A percentile compares a stretch with the other conserved stretches of the same genome.
Evolutionary conservation across 2,888 invertebrate genomes (phyloP).

Genomic region (Drosophila emarginata): DNA sequence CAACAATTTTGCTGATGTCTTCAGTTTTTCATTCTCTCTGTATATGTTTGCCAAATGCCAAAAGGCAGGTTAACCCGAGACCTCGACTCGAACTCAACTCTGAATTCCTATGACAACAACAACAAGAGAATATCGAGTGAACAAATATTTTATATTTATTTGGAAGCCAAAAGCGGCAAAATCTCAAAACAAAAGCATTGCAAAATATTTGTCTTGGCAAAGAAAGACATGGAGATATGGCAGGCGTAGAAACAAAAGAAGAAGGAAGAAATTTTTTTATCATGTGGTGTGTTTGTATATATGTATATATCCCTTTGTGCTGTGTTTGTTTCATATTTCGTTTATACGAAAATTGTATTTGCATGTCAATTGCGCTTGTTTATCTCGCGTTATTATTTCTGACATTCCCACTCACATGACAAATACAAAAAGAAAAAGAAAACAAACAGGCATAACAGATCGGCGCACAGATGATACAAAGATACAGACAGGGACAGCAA

Average conservation of each 20-base stretch:
- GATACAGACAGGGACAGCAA: constrained; percentile 8
- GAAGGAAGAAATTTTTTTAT: constrained; percentile 5
- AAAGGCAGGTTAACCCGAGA: constrained; percentile 55
- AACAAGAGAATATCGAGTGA: constrained; percentile 51
- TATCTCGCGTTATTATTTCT: constrained; percentile 72
- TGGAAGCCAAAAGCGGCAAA: constrained; percentile 51
- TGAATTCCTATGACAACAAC: constrained; percentile 68
- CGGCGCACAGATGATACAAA: constrained; percentile 16
- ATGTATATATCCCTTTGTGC: constrained; percentile 24
- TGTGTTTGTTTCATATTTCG: constrained; percentile 6
- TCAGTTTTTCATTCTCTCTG: constrained; percentile 63
- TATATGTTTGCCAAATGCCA: constrained; percentile 56
- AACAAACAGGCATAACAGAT: constrained; percentile 20
- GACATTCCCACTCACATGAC: constrained; percentile 58
- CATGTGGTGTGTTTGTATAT: constrained; percentile 16
- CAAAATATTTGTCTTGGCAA: constrained; percentile 56
- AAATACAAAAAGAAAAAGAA: constrained; percentile 10
- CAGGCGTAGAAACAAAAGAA: constrained; percentile 5
- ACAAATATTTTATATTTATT: constrained; percentile 72
- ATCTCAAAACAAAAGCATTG: constrained; percentile 66
- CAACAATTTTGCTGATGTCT: constrained; percentile 66
- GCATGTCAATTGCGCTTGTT: constrained; percentile 74
- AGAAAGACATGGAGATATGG: constrained; percentile 6
- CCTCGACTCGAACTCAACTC: constrained; percentile 30
- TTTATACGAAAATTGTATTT: constrained; percentile 64